phyloP scores from a whole-genome alignment of 2,113 vertebrate species.

The Anguilla japonica region DNA sequence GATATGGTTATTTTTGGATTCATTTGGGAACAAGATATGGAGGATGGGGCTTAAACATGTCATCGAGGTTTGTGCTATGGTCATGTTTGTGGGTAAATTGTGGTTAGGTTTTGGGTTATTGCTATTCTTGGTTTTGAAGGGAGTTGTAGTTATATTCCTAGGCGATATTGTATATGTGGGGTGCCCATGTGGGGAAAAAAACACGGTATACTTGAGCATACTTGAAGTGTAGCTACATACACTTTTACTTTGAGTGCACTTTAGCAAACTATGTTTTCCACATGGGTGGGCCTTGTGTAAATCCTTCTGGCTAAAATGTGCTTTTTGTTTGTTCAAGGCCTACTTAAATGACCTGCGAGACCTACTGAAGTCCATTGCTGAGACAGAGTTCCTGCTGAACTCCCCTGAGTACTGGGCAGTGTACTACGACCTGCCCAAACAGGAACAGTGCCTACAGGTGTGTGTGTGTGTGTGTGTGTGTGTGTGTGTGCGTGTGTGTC shows the following conservation, averaged over 20 bases:
- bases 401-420: conserved; percentile 83
- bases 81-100: background rate
- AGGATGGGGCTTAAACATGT: background rate
- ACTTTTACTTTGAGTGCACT: too few relatives aligned
- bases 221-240: too few relatives aligned
- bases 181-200: too few relatives aligned
- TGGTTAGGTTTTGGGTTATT: background rate
- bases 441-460: conserved; percentile 90
- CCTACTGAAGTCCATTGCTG: conserved; percentile 80
- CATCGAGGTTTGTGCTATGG: background rate
- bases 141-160: background rate
- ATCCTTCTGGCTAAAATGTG: conserved; percentile 25
- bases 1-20: background rate
- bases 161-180: too few relatives aligned
- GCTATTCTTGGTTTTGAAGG: conserved; percentile 1
- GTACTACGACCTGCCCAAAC: conserved; percentile 84
- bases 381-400: conserved; percentile 85
- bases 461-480: background rate
- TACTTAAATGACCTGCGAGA: conserved; percentile 82
- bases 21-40: background rate
- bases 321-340: conserved; percentile 69
- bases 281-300: conserved; percentile 11
- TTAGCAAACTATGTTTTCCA: background rate
- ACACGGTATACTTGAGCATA: too few relatives aligned
- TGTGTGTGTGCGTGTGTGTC: background rate